A percentile compares a stretch with the other conserved stretches of the same genome.
phyloP scores from a whole-genome alignment of 2,888 invertebrate genomes.

The Amiota mariae region DNA sequence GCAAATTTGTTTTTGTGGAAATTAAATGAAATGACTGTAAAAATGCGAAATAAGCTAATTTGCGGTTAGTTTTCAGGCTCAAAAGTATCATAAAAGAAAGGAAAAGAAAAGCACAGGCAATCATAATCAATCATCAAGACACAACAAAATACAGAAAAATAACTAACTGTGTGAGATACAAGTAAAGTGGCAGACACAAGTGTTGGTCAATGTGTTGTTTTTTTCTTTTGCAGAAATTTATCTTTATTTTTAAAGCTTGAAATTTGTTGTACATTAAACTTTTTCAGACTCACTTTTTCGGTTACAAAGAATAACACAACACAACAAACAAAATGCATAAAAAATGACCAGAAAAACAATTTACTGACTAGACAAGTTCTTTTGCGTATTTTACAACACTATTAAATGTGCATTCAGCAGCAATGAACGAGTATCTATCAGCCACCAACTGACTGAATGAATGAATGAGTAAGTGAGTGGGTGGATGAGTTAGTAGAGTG shows the following conservation, averaged over 20 bases:
- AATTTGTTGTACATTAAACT: neutral
- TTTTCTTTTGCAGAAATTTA: neutral
- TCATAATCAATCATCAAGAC: slow-evolving; percentile 55
- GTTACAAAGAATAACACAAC: neutral
- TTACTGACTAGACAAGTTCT: slow-evolving; percentile 26
- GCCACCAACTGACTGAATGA: neutral
- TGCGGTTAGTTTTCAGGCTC: slow-evolving; percentile 59
- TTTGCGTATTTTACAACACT: slow-evolving; percentile 20
- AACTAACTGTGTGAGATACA: neutral
- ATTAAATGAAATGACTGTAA: slow-evolving; percentile 68
- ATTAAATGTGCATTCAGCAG: slow-evolving; percentile 8
- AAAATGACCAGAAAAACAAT: slow-evolving; percentile 21
- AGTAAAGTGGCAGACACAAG: slow-evolving; percentile 47
- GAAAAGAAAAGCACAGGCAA: slow-evolving; percentile 31
- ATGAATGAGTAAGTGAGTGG: neutral
- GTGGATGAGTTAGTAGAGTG: neutral
- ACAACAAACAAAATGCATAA: neutral
- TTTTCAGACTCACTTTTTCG: neutral
- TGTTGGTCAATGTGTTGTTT: neutral
- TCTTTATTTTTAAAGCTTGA: neutral
- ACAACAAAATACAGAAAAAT: too few species aligned
- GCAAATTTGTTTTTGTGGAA: slow-evolving; percentile 66
- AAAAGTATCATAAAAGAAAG: neutral
- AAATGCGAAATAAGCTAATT: slow-evolving; percentile 67
- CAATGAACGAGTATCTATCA: neutral